These are phyloP conservation scores for Chymomyza amoena DNA, from an alignment of 2,888 invertebrate genomes.

Conservation along the genomic window DNA sequence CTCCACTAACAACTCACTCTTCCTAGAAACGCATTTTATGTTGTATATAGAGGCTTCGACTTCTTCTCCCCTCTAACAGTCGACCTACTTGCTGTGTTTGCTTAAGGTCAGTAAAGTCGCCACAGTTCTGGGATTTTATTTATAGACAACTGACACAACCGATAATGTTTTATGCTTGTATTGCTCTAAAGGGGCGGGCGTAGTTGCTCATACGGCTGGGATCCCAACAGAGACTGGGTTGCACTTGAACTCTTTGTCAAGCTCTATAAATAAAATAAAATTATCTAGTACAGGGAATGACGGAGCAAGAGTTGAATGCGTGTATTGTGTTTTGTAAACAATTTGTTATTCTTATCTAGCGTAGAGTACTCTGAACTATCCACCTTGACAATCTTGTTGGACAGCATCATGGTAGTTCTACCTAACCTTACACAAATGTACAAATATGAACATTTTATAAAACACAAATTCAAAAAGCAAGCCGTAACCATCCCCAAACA, in stretches of 20 bases:
- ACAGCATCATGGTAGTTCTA: too few species aligned
- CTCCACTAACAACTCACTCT: too few species aligned
- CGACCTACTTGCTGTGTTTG: background rate
- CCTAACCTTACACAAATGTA: too few species aligned
- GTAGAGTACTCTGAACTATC: background rate
- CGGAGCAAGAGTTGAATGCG: too few species aligned
- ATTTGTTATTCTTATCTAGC: background rate
- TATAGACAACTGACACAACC: background rate
- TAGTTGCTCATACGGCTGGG: background rate
- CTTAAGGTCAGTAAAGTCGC: background rate
- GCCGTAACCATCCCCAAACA: conserved; percentile 27
- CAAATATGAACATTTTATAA: too few species aligned
- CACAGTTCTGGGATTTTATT: background rate
- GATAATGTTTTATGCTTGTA: background rate
- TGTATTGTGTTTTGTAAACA: too few species aligned
- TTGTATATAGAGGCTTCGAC: too few species aligned
- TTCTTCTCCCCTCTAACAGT: too few species aligned
- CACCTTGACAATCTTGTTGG: too few species aligned
- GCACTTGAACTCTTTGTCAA: background rate
- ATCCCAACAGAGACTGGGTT: background rate
- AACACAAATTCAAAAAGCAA: background rate
- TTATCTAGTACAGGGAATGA: too few species aligned
- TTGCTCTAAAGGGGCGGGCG: background rate
- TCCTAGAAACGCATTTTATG: too few species aligned
- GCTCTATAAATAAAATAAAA: background rate